Evolutionary conservation across 2,797 vertebrate species (phyloP).

Genomic region (Scleropages formosus): DNA sequence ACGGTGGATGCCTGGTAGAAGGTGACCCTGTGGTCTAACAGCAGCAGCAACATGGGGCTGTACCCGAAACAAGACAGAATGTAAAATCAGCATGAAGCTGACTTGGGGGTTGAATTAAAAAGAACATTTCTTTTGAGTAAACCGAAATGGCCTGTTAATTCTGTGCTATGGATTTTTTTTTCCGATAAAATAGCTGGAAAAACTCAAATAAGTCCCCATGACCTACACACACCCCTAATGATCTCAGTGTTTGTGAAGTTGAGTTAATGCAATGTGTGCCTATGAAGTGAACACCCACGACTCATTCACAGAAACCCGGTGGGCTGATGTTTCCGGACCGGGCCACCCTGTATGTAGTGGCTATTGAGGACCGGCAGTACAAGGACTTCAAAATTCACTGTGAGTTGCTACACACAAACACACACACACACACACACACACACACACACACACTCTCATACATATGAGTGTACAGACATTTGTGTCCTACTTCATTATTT

Average conservation of each 20-base stretch:
- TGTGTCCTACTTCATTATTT: no score
- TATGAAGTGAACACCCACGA: slow-evolving; percentile 77
- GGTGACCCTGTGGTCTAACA: slow-evolving; percentile 46
- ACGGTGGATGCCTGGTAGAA: slow-evolving; percentile 40
- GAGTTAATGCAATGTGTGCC: slow-evolving; percentile 73
- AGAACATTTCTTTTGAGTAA: no score
- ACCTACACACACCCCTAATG: slow-evolving; percentile 45
- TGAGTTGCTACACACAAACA: slow-evolving; percentile 72
- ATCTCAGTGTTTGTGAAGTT: slow-evolving; percentile 63
- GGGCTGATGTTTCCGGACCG: slow-evolving; percentile 98
- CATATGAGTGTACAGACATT: no score
- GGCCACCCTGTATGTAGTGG: slow-evolving; percentile 90
- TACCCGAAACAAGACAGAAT: no score
- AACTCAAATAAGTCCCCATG: no score
- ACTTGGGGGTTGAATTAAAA: no score
- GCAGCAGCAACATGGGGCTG: slow-evolving; percentile 47
- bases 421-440: no score
- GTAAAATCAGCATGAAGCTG: no score
- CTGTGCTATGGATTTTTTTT: no score
- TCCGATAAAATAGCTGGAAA: no score
- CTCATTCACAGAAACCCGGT: slow-evolving; percentile 89
- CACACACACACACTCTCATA: no score
- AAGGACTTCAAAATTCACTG: slow-evolving; percentile 99
- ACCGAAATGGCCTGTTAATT: no score
- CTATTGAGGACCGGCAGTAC: slow-evolving; percentile 96